These are phyloP conservation scores for Colaptes auratus DNA, from an alignment of 2,113 vertebrate species.

Conservation along the genomic window DNA sequence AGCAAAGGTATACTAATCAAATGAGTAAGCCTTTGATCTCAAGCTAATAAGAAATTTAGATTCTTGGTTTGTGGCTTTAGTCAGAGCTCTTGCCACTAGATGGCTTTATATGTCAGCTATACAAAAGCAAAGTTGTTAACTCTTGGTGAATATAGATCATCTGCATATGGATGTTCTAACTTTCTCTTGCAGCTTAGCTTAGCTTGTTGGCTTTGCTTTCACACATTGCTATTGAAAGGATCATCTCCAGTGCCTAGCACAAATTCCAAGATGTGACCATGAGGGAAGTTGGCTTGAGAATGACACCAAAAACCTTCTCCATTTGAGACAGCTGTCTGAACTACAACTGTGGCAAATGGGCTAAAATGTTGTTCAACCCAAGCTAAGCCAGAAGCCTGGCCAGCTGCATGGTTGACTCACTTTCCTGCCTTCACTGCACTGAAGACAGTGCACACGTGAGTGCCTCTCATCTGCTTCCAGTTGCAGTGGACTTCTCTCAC, in stretches of 20 bases:
- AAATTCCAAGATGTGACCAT: not conserved
- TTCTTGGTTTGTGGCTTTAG: not conserved
- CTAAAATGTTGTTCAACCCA: not conserved
- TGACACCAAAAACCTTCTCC: not conserved
- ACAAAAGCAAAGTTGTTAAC: not conserved
- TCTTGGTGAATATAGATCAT: not conserved
- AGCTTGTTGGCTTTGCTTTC: not conserved
- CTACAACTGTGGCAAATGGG: not conserved
- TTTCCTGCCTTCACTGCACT: not conserved
- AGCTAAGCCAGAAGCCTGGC: not conserved
- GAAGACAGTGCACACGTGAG: not conserved
- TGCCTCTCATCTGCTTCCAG: not conserved
- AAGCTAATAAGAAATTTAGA: not conserved
- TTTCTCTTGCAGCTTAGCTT: not conserved
- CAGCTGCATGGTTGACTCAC: not conserved
- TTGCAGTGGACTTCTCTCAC: not conserved
- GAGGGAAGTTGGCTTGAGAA: not conserved
- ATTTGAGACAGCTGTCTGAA: not conserved
- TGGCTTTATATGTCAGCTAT: slow-evolving; percentile 37
- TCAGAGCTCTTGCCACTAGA: slow-evolving; percentile 21
- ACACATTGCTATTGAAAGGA: not conserved
- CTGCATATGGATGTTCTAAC: not conserved
- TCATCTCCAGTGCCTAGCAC: not conserved
- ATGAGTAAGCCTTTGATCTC: not conserved
- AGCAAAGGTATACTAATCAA: no score